Base-by-base conservation (phyloP, 2,797 vertebrate species). In the Tenualosa thibaudeaui region DNA sequence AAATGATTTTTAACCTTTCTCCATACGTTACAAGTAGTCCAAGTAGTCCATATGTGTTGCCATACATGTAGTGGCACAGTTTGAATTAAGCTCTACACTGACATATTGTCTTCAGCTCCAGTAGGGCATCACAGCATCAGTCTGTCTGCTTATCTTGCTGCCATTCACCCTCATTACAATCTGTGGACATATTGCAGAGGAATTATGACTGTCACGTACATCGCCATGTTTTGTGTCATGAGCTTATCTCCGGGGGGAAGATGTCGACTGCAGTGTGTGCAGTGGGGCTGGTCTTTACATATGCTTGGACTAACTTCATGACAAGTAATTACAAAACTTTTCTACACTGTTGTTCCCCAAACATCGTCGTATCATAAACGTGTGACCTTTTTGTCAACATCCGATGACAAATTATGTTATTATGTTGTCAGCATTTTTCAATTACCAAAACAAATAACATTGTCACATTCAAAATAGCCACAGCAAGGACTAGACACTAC, bases 341-440 rank as follows among this genome's bases (percentile, higher is more conserved):
- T 78, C 43, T 43, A 78, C 71, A 22, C 46, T 37, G 37, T 78
- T 46, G 71, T 22, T 43, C 43, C 71, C 71, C 43, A 78, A 78
- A 78, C 71, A 78, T 46, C 9, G 71, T 40, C 43, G 71, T 78
- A 78, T 78, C 71, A 19, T 78, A 78, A 78, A 78, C 17, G 71
- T 78, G 17, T 78, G 71, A 78, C 71, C 71, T 78, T 78, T 78
- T 78, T 78, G 71, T 78, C 71, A 78, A 43, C 71, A 78, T 78
- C 71, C 71, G 71, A 78, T 78, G 71, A 78, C 71, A 78, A 78
- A 78, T 78, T 78, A 78, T 46, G 71, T 78, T 78, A 78, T 78
- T 78, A 78, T 78, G 71, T 78, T 78, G 71, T 78, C 71, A 78
- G 71, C 71, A 78, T 78, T 78, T 78, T 78, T 78, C 71, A 78